Evolutionary conservation across 2,113 vertebrate genomes (phyloP).

Genomic region (Cynoglossus semilaevis): DNA sequence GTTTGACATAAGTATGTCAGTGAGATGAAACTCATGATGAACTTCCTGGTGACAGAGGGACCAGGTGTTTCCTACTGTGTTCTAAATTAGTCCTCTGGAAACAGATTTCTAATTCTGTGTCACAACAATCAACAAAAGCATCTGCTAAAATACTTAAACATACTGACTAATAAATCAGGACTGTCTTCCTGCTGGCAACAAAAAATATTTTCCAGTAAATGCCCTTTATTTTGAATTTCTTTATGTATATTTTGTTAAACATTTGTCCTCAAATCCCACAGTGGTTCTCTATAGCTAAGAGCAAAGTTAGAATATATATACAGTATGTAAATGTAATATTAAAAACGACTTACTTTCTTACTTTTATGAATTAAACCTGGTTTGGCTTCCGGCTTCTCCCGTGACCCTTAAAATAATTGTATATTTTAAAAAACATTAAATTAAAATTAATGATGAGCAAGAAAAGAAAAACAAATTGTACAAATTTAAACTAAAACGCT

Average conservation of each 20-base stretch:
- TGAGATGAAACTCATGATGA: conserved; percentile 1
- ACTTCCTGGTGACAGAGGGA: conserved; percentile 1
- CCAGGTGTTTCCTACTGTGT: conserved; percentile 5
- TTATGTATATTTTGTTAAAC: conserved; percentile 2
- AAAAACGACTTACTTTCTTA: not conserved
- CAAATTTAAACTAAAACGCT: too few species aligned
- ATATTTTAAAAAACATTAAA: too few species aligned
- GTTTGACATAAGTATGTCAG: conserved; percentile 10
- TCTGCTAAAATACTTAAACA: not conserved
- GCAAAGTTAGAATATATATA: conserved; percentile 10
- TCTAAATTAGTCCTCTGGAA: conserved; percentile 1
- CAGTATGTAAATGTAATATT: not conserved
- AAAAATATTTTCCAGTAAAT: not conserved
- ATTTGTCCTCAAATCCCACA: conserved; percentile 6
- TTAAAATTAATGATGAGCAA: too few species aligned
- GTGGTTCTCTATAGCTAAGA: conserved; percentile 13
- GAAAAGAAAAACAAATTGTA: too few species aligned
- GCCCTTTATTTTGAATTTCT: not conserved
- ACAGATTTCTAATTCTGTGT: conserved; percentile 5
- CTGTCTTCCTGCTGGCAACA: not conserved
- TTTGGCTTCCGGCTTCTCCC: too few species aligned
- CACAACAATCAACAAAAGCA: conserved; percentile 4
- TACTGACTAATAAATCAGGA: not conserved
- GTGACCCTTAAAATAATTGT: too few species aligned
- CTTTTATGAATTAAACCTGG: too few species aligned